Evolutionary conservation across 2,797 vertebrate genomes (phyloP), one percentile per base, ranked within the genome.

Genomic region (Acipenser ruthenus): DNA sequence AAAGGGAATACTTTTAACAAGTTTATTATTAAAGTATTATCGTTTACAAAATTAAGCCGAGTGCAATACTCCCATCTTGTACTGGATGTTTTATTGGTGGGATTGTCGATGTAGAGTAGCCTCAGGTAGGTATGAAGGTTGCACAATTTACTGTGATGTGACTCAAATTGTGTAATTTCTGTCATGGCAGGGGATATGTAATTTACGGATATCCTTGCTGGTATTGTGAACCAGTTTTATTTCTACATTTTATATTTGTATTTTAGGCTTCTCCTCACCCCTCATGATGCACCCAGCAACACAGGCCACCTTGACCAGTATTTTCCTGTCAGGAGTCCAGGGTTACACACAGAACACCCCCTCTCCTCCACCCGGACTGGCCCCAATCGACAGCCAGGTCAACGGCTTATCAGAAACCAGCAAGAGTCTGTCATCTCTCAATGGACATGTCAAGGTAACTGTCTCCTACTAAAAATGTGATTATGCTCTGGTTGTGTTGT

Each of bases 241-340:
- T 53, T 50, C 10, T 55, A 15, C 11, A 50, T 51, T 18, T 37
- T 61, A 55, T 3, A 50, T 50, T 12, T 55, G n/a, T 10, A 50
- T 51, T 76, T 6, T 74, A 98, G 97, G 91, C 69, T 98, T 97
- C 76, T 91, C 96, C 61, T 89, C 95, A 71, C 94, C 94, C 59
- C 81, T 98, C 71, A 91, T 98, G 93, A 89, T 99, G 74, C 95
- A 95, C 65, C 94, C 96, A n/a, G 90, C 92, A 2, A 86, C 95
- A 69, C 96, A 97, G 85, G 93, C 93, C 72, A 92, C 95, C 0
- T 81, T 98, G 78, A 94, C 93, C 63, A 94, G 91, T 78, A 93
- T 98, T 82, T 85, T 98, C 70, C 80, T 97, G 72, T 95, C 95
- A 8, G 90, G 95, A 11, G 93, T 96, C 13, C 94, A 95, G 71